Evolutionary conservation across 2,797 vertebrate genomes (phyloP).

Genomic region (Takifugu ocellatus): DNA sequence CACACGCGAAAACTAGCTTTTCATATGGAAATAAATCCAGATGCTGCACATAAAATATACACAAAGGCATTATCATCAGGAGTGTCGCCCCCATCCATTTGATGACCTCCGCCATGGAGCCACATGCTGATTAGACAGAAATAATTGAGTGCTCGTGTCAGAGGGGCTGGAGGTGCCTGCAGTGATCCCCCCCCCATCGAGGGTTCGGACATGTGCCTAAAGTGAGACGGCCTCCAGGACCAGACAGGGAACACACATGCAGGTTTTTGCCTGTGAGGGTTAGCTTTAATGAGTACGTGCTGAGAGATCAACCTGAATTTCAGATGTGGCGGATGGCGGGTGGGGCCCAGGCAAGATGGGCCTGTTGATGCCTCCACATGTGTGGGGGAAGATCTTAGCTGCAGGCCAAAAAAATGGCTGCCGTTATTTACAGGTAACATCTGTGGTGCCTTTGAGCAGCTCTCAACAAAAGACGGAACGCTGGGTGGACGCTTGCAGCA

Average conservation of each 20-base stretch:
- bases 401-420: background rate
- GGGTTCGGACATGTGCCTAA: background rate
- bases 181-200: background rate
- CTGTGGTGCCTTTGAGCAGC: background rate
- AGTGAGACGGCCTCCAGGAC: background rate
- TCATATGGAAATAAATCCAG: slow-evolving; percentile 24
- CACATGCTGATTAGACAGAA: slow-evolving; percentile 26
- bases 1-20: slow-evolving; percentile 20
- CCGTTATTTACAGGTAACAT: background rate
- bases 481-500: no score
- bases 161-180: background rate
- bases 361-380: no score
- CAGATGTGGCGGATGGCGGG: no score
- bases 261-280: no score
- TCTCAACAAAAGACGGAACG: no score
- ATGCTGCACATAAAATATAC: slow-evolving; percentile 2
- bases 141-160: slow-evolving; percentile 7
- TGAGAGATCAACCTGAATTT: no score
- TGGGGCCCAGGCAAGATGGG: no score
- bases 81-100: slow-evolving; percentile 1
- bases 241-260: background rate
- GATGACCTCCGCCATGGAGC: slow-evolving; percentile 12
- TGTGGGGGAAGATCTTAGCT: no score
- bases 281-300: no score
- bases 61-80: slow-evolving; percentile 11